Evolutionary conservation across 2,113 vertebrate genomes (phyloP), one percentile per base, ranked within the genome.

Genomic region (Geococcyx californianus): DNA sequence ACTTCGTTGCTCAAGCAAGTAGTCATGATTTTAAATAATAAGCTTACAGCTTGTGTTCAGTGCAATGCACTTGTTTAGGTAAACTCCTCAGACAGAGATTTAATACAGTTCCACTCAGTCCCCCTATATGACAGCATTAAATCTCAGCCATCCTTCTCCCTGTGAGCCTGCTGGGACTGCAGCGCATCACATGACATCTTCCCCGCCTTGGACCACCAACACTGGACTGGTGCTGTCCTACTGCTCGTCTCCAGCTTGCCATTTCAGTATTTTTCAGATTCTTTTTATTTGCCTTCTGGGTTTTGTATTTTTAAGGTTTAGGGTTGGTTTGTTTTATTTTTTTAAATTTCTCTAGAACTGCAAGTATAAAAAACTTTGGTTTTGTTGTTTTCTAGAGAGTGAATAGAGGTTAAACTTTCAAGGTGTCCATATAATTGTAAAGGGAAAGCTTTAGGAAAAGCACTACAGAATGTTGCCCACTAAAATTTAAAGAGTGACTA

Each of bases 251-350:
- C 52, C 40, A 5, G 2, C 18, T 25, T 36, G 29, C 14, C 33
- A 16, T 63, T 69, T 59, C 73, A 75, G 7, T 60, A 73, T 34
- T 80, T 86, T 36, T 4, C 7, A 10, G 13, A 59, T 66, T 56
- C 33, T 82, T 92, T 55, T 66, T 5, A 44, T 86, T 54, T 52
- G 8, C 17, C 34, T 64, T 75, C 51, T 59, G 38, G 55, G 67
- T n/a, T 84, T 72, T 44, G 11, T 25, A 52, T 8, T 3, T 86
- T 74, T 40, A 84, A 73, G 17, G 5, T 58, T 47, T 21, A 63
- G 20, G 29, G 1, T 42, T 64, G 3, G 0, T 1, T 62, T 59
- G 40, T 20, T 13, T 9, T 17, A 7, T 24, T n/a, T 33, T 33
- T 56, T 49, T 18, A 0, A 66, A 47, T 67, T 74, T 84, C 29